Evolutionary conservation across 2,113 vertebrate genomes (phyloP).

Genomic region (Cynocephalus volans): DNA sequence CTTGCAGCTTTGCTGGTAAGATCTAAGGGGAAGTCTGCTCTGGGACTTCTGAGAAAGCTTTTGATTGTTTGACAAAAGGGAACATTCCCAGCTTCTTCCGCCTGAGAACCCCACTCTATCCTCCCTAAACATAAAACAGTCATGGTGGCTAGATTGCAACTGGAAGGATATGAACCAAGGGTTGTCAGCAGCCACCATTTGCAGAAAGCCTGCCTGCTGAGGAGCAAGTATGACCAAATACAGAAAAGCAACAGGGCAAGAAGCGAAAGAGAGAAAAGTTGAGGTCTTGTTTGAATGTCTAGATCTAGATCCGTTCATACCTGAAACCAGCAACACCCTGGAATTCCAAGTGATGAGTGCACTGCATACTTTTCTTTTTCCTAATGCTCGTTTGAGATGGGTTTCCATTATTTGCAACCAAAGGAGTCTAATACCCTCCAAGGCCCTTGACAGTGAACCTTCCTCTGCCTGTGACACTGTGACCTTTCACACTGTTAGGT

Average conservation of each 20-base stretch:
- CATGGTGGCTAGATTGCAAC: not conserved
- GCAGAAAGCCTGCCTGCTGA: not conserved
- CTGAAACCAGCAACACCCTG: not conserved
- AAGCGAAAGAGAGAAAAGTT: not conserved
- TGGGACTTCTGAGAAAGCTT: slow-evolving; percentile 27
- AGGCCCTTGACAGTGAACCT: not conserved
- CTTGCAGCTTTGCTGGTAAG: not conserved
- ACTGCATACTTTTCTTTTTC: not conserved
- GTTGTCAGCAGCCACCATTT: not conserved
- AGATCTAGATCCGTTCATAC: not conserved
- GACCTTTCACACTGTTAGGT: not conserved
- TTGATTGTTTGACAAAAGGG: not conserved
- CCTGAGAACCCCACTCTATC: not conserved
- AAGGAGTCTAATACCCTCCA: not conserved
- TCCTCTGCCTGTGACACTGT: not conserved
- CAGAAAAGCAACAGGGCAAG: not conserved
- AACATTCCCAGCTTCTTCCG: not conserved
- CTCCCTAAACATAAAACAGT: not conserved
- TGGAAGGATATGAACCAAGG: not conserved
- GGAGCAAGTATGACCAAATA: not conserved
- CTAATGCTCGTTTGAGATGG: not conserved
- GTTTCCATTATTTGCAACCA: not conserved
- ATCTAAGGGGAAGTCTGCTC: not conserved
- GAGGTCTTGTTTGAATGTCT: not conserved
- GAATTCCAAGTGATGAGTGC: not conserved